Percentiles rank a stretch among this genome's conserved stretches.
Conservation (phyloP, 2,888 invertebrate genomes). For the Tuta absoluta region DNA sequence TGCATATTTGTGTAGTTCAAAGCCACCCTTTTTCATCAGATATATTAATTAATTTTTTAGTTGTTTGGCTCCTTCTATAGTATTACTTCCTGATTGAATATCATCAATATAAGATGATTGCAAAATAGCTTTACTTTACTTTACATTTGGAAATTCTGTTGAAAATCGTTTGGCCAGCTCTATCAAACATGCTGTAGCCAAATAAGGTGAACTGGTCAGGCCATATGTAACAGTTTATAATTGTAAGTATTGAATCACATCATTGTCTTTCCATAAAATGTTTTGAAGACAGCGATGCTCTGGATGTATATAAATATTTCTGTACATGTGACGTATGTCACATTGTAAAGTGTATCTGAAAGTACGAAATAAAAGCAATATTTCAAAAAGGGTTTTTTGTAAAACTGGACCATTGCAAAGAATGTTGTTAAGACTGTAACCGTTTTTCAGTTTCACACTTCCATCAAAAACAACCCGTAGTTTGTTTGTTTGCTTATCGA, state of each 20-base stretch:
- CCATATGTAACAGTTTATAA: neutral
- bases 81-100: too few relatives aligned
- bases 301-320: neutral
- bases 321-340: conserved; percentile 6
- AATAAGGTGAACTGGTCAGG: neutral
- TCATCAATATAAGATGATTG: neutral
- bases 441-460: neutral
- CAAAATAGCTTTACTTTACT: neutral
- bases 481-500: conserved; percentile 13
- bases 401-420: conserved; percentile 26
- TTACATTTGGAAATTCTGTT: neutral
- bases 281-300: conserved; percentile 26
- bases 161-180: neutral
- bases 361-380: neutral
- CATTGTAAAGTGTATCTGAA: neutral
- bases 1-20: neutral
- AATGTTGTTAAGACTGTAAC: conserved; percentile 23
- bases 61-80: too few relatives aligned
- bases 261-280: conserved; percentile 32
- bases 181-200: neutral
- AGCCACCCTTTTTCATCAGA: neutral
- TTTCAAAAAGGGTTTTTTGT: conserved; percentile 16
- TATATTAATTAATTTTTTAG: too few relatives aligned
- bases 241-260: conserved; percentile 25
- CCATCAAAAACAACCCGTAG: conserved; percentile 20